Percentiles rank a stretch among this genome's conserved stretches.
Evolutionary conservation across 2,113 vertebrate species (phyloP).

Genomic region (Australoheros scitulus): DNA sequence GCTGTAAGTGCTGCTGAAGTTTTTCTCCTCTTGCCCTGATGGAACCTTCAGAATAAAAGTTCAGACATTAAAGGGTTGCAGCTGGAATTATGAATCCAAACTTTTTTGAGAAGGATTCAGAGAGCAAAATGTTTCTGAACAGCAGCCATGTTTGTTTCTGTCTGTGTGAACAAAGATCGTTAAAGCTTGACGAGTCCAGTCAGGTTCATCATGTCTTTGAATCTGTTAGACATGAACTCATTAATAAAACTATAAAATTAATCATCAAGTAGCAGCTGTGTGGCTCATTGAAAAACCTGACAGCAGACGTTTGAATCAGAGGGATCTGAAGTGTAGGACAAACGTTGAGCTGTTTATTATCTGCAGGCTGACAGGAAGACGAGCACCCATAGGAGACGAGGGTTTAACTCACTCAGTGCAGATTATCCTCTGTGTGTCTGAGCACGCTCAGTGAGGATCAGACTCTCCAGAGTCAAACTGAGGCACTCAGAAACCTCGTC

Average conservation of each 20-base stretch:
- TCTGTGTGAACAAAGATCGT: neutral
- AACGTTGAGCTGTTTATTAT: neutral
- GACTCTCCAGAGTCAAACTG: neutral
- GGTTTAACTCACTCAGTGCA: neutral
- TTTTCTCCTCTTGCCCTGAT: neutral
- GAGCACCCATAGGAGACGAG: neutral
- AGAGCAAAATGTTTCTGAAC: neutral
- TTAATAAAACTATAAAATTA: neutral
- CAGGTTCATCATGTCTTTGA: neutral
- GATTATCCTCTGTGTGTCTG: constrained; percentile 11
- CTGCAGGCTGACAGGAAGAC: neutral
- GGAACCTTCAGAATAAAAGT: too few species aligned
- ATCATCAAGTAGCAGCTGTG: neutral
- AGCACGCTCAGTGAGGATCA: neutral
- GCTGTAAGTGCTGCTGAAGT: too few species aligned
- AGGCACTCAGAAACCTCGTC: too few species aligned
- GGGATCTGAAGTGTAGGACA: too few species aligned
- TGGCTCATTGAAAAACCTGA: neutral
- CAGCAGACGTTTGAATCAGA: neutral
- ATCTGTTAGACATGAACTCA: neutral
- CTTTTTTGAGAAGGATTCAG: neutral
- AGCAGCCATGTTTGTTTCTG: neutral
- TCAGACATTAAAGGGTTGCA: too few species aligned
- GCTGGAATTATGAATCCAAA: too few species aligned
- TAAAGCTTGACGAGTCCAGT: neutral